Percentiles rank a stretch among this genome's conserved stretches.
phyloP scores from a whole-genome alignment of 30 jellyfish, hydroid and myxozoan genomes.

The Mastigias papua region DNA sequence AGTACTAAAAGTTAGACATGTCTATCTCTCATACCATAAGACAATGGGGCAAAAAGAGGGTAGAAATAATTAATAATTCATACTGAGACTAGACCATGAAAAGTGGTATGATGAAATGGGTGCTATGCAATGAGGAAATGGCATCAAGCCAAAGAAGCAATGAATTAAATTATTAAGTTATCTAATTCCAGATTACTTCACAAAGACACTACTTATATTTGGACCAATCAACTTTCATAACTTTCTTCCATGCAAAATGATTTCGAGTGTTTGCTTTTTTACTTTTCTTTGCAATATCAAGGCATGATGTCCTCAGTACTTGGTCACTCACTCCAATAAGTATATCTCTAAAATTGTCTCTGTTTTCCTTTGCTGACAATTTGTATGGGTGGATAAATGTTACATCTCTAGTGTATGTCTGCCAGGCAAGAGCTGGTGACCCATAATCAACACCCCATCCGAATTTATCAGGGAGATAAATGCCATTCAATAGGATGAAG shows the following conservation, averaged over 20 bases:
- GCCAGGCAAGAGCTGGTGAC: constrained; percentile 67
- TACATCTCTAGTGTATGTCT: constrained; percentile 44
- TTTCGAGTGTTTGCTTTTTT: background rate
- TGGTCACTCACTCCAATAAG: constrained; percentile 60
- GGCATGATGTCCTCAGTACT: constrained; percentile 59
- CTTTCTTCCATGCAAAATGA: constrained; percentile 41
- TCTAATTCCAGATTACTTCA: background rate
- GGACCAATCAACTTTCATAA: constrained; percentile 58
- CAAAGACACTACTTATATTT: background rate
- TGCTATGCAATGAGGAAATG: too few relatives aligned
- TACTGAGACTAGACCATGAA: too few relatives aligned
- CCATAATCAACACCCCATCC: constrained; percentile 53
- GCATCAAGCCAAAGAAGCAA: too few relatives aligned
- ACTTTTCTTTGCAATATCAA: constrained; percentile 47
- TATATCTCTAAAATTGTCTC: constrained; percentile 36
- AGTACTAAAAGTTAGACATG: too few relatives aligned
- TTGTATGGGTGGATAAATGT: constrained; percentile 78
- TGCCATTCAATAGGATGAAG: constrained; percentile 30
- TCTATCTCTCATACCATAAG: too few relatives aligned
- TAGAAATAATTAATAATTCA: too few relatives aligned
- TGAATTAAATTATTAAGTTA: too few relatives aligned
- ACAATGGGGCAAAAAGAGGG: too few relatives aligned
- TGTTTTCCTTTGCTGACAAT: constrained; percentile 25
- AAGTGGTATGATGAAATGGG: too few relatives aligned
- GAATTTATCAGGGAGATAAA: constrained; percentile 66